Percentiles rank a stretch among this genome's conserved stretches.
These are phyloP conservation scores for Micromys minutus DNA, from an alignment of 2,113 vertebrate genomes.

Conservation along the genomic window DNA sequence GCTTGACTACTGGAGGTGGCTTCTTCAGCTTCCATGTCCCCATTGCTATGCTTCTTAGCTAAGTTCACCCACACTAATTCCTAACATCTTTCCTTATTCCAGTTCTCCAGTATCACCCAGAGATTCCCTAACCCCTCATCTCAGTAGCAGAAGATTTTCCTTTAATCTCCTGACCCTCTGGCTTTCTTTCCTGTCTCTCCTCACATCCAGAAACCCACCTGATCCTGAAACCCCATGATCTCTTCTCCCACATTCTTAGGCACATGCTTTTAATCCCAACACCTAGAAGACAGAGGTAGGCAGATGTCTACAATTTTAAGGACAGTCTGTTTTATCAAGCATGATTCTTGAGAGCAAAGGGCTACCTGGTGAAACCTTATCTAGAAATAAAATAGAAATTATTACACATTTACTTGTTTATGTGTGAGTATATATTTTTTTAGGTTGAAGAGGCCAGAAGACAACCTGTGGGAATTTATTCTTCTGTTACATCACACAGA, in stretches of 20 bases:
- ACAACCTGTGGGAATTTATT: neutral
- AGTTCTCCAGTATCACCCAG: neutral
- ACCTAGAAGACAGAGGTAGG: neutral
- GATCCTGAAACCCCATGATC: no score
- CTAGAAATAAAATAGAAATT: neutral
- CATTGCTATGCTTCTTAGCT: neutral
- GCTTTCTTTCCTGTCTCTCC: no score
- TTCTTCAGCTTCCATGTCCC: no score
- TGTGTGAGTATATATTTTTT: neutral
- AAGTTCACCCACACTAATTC: neutral
- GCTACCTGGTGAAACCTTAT: neutral
- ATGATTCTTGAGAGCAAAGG: neutral
- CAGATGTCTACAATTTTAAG: neutral
- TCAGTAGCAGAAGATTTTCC: no score
- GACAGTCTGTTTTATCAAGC: neutral
- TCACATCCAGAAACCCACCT: no score
- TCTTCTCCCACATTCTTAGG: no score
- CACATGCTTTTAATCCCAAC: neutral
- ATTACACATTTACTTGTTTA: neutral
- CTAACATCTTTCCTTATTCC: rapidly evolving
- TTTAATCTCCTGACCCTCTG: no score
- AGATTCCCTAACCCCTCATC: neutral
- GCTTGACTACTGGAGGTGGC: neutral
- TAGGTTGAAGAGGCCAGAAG: neutral
- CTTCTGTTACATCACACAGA: neutral